Conservation (phyloP, 2,113 vertebrate species). For the Scatophagus argus region DNA sequence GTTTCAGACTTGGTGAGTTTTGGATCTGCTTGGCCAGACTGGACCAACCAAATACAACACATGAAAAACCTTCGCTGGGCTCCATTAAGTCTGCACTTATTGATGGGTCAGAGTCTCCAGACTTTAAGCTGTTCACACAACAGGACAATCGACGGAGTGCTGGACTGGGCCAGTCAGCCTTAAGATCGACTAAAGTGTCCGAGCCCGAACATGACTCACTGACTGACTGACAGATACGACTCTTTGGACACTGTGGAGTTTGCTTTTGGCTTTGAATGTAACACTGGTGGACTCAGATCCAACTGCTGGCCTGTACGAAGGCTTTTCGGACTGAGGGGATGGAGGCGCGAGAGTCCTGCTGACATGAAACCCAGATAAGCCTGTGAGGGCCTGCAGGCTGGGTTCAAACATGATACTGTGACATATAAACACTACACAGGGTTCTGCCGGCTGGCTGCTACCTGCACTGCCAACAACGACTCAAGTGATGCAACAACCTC, state of each 20-base stretch:
- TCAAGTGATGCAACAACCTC: neutral
- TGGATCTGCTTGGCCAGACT: neutral
- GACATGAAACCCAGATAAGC: neutral
- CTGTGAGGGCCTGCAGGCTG: neutral
- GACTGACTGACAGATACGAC: neutral
- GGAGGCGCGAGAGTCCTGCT: neutral
- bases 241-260: neutral
- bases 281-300: neutral
- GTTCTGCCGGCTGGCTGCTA: neutral
- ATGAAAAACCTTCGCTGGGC: neutral
- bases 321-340: neutral
- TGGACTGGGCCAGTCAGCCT: neutral
- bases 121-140: constrained; percentile 11
- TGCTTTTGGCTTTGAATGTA: neutral
- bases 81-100: constrained; percentile 23
- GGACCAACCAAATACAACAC: constrained; percentile 14
- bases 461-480: neutral
- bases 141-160: neutral
- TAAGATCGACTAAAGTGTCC: neutral
- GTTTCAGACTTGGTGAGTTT: constrained; percentile 23
- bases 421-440: neutral
- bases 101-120: neutral
- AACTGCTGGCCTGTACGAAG: neutral
- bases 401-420: neutral
- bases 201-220: neutral